Percentiles rank a stretch among this genome's conserved stretches.
Evolutionary conservation across 2,797 vertebrate species (phyloP).

Genomic region (Chelidonichthys spinosus): DNA sequence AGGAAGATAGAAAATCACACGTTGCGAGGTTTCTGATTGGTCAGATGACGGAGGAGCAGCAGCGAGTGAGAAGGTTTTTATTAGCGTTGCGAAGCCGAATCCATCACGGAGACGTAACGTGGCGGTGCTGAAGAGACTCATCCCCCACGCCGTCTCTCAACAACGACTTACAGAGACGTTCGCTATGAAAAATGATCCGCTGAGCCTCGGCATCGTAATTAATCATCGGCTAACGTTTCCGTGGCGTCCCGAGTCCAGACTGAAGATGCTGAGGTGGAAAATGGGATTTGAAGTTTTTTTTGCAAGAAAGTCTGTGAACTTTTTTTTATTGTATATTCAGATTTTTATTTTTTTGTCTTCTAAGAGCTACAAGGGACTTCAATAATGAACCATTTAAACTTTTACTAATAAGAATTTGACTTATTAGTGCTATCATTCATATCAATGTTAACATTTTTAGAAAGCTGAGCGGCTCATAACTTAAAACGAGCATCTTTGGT

Average conservation of each 20-base stretch:
- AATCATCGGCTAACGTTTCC: background rate
- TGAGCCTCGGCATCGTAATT: background rate
- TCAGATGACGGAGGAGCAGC: background rate
- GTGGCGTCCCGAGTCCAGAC: background rate
- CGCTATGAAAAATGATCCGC: background rate
- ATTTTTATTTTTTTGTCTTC: background rate
- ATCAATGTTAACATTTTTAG: no score
- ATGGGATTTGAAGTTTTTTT: no score
- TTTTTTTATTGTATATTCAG: background rate
- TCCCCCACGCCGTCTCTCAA: background rate
- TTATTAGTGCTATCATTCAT: no score
- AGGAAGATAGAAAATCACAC: constrained; percentile 8
- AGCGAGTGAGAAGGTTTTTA: background rate
- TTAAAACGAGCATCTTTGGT: no score
- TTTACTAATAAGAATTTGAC: no score
- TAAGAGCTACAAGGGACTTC: background rate
- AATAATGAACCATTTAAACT: no score
- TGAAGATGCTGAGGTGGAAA: background rate
- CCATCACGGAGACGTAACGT: background rate
- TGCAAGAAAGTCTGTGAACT: background rate
- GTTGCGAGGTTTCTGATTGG: background rate
- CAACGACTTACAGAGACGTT: background rate
- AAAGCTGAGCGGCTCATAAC: no score
- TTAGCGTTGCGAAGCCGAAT: background rate
- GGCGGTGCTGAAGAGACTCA: background rate